These are phyloP conservation scores for Zaprionus camerounensis DNA, from an alignment of 1,140 invertebrate species.

Conservation along the genomic window DNA sequence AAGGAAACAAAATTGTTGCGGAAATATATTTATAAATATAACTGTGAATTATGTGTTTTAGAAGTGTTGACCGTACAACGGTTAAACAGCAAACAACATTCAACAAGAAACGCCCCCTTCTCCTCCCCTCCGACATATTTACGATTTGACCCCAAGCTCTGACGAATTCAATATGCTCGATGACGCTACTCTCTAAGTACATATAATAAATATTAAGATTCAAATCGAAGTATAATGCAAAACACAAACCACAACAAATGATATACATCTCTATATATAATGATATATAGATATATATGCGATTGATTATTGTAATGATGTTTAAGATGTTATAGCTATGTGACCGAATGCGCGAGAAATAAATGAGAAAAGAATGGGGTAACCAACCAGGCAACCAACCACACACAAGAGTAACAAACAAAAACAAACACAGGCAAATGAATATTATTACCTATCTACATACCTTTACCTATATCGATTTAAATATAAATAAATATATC, in stretches of 20 bases:
- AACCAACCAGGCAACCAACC: slow-evolving; percentile 62
- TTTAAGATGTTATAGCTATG: slow-evolving; percentile 82
- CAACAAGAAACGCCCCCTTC: slow-evolving; percentile 27
- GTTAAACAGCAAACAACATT: slow-evolving; percentile 58
- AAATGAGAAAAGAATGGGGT: slow-evolving; percentile 53
- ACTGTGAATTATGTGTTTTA: slow-evolving; percentile 74
- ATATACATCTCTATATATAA: slow-evolving; percentile 35
- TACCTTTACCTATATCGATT: slow-evolving; percentile 82
- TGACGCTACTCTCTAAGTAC: slow-evolving; percentile 83
- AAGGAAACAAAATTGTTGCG: slow-evolving; percentile 45
- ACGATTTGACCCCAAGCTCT: slow-evolving; percentile 62
- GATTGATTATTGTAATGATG: slow-evolving; percentile 81
- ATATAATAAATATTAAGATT: slow-evolving; percentile 73
- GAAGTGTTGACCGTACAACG: slow-evolving; percentile 58
- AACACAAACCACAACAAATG: slow-evolving; percentile 18
- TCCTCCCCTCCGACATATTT: slow-evolving; percentile 23
- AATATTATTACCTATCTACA: slow-evolving; percentile 82
- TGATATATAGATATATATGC: slow-evolving; percentile 47
- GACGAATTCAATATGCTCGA: slow-evolving; percentile 83
- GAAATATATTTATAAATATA: slow-evolving; percentile 54
- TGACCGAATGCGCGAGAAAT: slow-evolving; percentile 63
- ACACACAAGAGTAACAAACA: slow-evolving; percentile 71
- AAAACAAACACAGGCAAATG: slow-evolving; percentile 78
- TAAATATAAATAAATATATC: slow-evolving; percentile 67
- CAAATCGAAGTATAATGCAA: slow-evolving; percentile 65